These are phyloP conservation scores for Euplagia quadripunctaria DNA, from an alignment of 2,888 invertebrate genomes.

Conservation along the genomic window DNA sequence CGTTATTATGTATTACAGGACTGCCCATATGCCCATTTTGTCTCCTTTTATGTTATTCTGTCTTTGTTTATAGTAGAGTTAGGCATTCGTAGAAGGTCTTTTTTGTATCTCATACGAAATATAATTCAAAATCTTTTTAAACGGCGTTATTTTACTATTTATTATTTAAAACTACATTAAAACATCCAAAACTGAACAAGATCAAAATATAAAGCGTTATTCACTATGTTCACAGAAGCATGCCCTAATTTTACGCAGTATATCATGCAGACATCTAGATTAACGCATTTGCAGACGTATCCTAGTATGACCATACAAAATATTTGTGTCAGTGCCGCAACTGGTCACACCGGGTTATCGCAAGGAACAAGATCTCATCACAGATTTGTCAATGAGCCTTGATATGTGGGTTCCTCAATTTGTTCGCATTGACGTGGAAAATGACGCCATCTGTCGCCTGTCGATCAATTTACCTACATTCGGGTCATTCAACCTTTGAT, in stretches of 20 bases:
- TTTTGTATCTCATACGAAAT: background rate
- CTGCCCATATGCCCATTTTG: slow-evolving; percentile 32
- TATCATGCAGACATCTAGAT: slow-evolving; percentile 23
- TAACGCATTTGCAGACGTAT: slow-evolving; percentile 24
- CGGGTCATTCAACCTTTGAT: slow-evolving; percentile 69
- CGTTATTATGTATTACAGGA: slow-evolving; percentile 28
- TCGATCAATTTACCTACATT: slow-evolving; percentile 79
- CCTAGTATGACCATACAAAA: slow-evolving; percentile 34
- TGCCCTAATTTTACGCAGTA: slow-evolving; percentile 17
- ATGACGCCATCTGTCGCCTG: slow-evolving; percentile 72
- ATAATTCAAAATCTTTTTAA: too few species aligned
- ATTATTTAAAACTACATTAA: too few species aligned
- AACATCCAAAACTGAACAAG: background rate
- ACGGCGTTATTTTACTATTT: too few species aligned
- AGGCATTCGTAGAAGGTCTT: background rate
- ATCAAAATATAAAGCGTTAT: background rate
- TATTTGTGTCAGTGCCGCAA: slow-evolving; percentile 51
- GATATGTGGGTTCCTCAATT: slow-evolving; percentile 83
- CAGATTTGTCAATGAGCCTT: slow-evolving; percentile 73
- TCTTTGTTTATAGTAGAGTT: background rate
- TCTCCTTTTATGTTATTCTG: background rate
- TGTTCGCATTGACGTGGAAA: slow-evolving; percentile 65
- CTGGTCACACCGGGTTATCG: slow-evolving; percentile 63
- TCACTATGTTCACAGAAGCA: background rate
- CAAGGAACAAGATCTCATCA: slow-evolving; percentile 72